A percentile compares a stretch with the other conserved stretches of the same genome.
These are phyloP conservation scores for Ostrea denselamellosa DNA, from an alignment of 1,140 invertebrate genomes.

Conservation along the genomic window DNA sequence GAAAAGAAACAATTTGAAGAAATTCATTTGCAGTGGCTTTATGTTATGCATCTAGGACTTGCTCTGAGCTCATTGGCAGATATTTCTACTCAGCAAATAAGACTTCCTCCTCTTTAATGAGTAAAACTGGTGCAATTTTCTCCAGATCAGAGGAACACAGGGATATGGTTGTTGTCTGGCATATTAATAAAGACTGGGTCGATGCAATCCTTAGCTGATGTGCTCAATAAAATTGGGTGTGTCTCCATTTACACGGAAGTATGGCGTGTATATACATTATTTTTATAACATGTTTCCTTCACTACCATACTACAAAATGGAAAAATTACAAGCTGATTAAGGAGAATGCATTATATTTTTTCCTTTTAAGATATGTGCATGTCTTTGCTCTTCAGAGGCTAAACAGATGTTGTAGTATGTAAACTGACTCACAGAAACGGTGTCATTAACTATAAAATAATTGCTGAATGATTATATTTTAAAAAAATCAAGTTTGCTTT, in stretches of 20 bases:
- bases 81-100: not conserved
- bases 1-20: too few relatives aligned
- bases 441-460: too few relatives aligned
- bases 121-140: not conserved
- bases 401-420: too few relatives aligned
- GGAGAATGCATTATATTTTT: not conserved
- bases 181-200: constrained; percentile 5
- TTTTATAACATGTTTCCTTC: constrained; percentile 1
- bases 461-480: too few relatives aligned
- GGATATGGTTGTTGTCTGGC: not conserved
- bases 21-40: not conserved
- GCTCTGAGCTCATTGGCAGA: not conserved
- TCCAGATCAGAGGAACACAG: not conserved
- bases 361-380: not conserved
- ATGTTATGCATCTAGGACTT: not conserved
- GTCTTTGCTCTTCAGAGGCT: too few relatives aligned
- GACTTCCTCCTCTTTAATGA: not conserved
- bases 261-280: not conserved
- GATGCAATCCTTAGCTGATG: constrained; percentile 7
- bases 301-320: not conserved
- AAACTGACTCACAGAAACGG: too few relatives aligned
- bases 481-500: too few relatives aligned
- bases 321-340: not conserved
- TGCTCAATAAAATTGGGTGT: constrained; percentile 30
- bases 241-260: constrained; percentile 5